Evolutionary conservation across 2,888 invertebrate species (phyloP), one percentile per base, ranked within the genome.

Genomic region (Tipula vernalis): DNA sequence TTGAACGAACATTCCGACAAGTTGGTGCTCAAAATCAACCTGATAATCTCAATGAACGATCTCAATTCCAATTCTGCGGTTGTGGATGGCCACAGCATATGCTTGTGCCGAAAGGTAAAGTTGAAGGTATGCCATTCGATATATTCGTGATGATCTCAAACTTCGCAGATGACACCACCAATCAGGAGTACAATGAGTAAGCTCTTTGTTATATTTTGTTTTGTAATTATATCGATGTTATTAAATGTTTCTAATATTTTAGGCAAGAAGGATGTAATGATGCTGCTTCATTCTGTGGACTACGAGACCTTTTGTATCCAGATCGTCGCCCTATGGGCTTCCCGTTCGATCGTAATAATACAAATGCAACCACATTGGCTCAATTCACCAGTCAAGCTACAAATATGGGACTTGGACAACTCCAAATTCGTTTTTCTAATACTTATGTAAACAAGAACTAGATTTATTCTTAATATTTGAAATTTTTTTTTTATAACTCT

Each of bases 81-180:
- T 97, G 97, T 89, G 96, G 97, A 86, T 97, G 97, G 96, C 97
- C 97, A 0, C 95, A 96, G 87, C 96, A 97, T 91, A 93, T 97
- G 94, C 93, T 96, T 5, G 88, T 96, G 47, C 95, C 96, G 0
- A 95, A 94, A 91, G 97, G 97, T 15, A 86, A 36, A 57, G 36
- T 92, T 0, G 92, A 93, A 87, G 96, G 96, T 0, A 94, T 93
- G 91, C 91, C 92, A 0, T 94, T 94, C 89, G 94, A 95, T 88
- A 91, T 96, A 71, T 96, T 96, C 90, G 95, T 94, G 83, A 96
- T 96, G 96, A 92, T 96, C 87, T 95, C 96, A 87, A 94, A 96
- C 91, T 95, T 94, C 91, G 91, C 91, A 2, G 93, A 93, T 8
- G 96, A 97, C 88, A 88, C 89, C 10, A 91, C 91, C 18, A 88